Base-by-base conservation (phyloP, 2,113 vertebrate genomes). In the Asarcornis scutulata region DNA sequence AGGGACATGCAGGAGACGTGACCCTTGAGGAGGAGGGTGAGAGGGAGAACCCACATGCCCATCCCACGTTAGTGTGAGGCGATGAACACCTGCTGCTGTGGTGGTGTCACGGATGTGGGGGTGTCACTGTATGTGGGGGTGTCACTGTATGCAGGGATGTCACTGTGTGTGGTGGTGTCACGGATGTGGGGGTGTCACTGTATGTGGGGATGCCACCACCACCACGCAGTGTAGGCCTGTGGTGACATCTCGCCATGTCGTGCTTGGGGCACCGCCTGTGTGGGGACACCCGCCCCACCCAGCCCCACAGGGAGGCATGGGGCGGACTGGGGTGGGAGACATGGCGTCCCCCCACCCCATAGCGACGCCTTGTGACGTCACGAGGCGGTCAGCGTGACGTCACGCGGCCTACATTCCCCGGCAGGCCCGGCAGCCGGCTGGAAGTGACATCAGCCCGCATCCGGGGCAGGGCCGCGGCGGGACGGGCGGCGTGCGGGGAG, bases 391-490 rank as follows among this genome's bases (percentile, higher is more conserved):
- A 4, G 11, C 66, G 22, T n/a, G 48, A n/a, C 46, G 34, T 16
- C 42, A 11, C 46, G 50, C 2, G 34, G 77, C 96, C 95, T 97
- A 91, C 91, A 86, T 86, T 88, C 8, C 93, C 97, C 97, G 64
- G 69, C 93, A 82, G 69, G 62, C 69, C n/a, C 23, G 2, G 32
- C 55, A 21, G 32, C 4, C 3, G 0, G 2, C 7, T 7, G 92
- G 94, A 97, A 96, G 88, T 82, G 77, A 53, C 74, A 67, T 1
- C 0, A 0, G 0, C 3, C 6, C 2, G 48, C 2, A 25, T 87
- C 59, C 74, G 96, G 71, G 75, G 31, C 5, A 18, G 77, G 5
- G 59, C 2, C 52, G 1, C 21, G 36, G 7, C 21, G 36, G 7
- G 26, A 38, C 4, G 13, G 26, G 48, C 4, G 11, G 42, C 5